Percentiles rank a stretch among this genome's conserved stretches.
Evolutionary conservation across 2,888 invertebrate genomes (phyloP).

Genomic region (Antheraea assamensis): DNA sequence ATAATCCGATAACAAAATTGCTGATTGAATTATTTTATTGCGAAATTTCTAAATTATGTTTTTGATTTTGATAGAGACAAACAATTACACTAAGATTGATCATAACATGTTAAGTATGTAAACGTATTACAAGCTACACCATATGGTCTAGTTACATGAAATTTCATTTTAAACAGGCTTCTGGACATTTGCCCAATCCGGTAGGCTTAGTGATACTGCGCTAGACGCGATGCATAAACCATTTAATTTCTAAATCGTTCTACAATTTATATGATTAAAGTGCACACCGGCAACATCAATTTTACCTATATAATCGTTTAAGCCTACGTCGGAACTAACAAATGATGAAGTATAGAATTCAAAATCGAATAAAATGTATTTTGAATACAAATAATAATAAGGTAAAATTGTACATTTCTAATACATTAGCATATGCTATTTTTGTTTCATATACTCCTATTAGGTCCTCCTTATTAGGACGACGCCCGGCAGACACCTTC

Average conservation of each 20-base stretch:
- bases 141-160: not conserved
- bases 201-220: not conserved
- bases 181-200: conserved; percentile 1
- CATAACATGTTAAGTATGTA: no score
- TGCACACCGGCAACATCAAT: not conserved
- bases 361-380: no score
- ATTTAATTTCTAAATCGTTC: not conserved
- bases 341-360: not conserved
- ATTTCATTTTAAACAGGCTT: not conserved
- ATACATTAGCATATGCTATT: no score
- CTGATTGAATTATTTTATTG: no score
- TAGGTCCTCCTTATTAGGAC: no score
- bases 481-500: no score
- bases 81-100: not conserved
- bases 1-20: no score
- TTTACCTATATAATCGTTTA: not conserved
- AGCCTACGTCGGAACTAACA: not conserved
- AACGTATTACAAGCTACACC: no score
- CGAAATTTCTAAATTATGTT: no score
- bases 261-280: not conserved
- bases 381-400: no score
- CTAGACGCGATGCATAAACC: not conserved
- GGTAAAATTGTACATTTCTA: no score
- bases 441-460: no score
- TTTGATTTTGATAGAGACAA: not conserved